Base-by-base conservation (phyloP, 2,888 invertebrate species). In the Malthinus seriepunctatus region DNA sequence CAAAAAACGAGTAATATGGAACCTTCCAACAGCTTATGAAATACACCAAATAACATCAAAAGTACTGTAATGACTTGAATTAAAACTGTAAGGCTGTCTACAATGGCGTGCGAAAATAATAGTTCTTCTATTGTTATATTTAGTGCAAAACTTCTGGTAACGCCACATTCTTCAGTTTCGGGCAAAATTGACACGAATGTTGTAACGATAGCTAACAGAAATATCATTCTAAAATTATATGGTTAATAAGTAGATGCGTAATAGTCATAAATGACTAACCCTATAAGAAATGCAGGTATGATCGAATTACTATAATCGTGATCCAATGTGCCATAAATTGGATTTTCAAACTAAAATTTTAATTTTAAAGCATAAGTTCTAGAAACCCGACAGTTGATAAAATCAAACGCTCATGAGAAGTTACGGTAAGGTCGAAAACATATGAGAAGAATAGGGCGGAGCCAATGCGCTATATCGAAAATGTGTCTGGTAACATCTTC, bases 271-370 rank as follows among this genome's bases (percentile, higher is more conserved):
- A 34, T 9, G 4, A 23, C 23, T 23, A 23, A 23, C 51, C 15
- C 1, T 31, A 38, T n/a, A 8, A 51, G 8, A 31, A 38, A 11
- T 51, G 31, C 51, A 3, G 51, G 39, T 31, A 51, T 6, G 57
- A 95, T 95, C 74, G 96, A 97, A 75, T 96, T 94, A 0, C 95
- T 95, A 72, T 96, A 95, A 72, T 91, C 91, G 0, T 95, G 92
- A 51, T 87, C 81, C 42, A 51, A 38, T n/a, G 1, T 12, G 14
- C 51, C 51, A 31, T 45, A 52, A 11, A 52, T n/a, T 1, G 51
- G 51, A 8, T 15, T 35, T 37, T 45, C 35, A 10, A 32, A 52
- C 51, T 52, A n/a, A n/a, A 44, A 51, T 23, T n/a, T n/a, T n/a
- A n/a, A n/a, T n/a, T n/a, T n/a, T n/a, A n/a, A n/a, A n/a, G n/a